A percentile compares a stretch with the other conserved stretches of the same genome.
These are phyloP conservation scores for Pampusana beccarii DNA, from an alignment of 2,113 vertebrate genomes.

Conservation along the genomic window DNA sequence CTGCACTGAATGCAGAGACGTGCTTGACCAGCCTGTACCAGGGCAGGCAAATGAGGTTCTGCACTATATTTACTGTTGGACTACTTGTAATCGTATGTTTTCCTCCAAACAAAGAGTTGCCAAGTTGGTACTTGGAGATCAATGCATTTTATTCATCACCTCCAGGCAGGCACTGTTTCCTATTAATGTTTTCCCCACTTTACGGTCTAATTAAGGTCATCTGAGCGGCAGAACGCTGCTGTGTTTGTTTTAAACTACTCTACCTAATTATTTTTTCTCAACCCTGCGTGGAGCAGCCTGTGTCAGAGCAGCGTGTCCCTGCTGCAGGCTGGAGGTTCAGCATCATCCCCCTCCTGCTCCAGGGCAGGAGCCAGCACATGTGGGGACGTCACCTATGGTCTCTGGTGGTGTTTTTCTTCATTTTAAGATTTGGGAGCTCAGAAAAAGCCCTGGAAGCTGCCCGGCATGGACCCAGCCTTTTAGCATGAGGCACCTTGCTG, in stretches of 20 bases:
- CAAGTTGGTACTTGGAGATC: slow-evolving; percentile 21
- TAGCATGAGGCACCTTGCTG: not conserved
- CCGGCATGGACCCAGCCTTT: fast-evolving
- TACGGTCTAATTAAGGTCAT: slow-evolving; percentile 61
- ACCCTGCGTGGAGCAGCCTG: not conserved
- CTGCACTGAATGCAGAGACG: not conserved
- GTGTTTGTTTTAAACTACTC: slow-evolving; percentile 12
- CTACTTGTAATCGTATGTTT: not conserved
- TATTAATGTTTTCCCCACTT: slow-evolving; percentile 41
- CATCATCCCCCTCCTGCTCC: not conserved
- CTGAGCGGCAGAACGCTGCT: not conserved
- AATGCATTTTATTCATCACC: slow-evolving; percentile 48
- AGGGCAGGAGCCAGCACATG: not conserved
- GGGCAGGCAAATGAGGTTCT: not conserved
- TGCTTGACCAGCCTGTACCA: not conserved
- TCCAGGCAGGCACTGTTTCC: slow-evolving; percentile 10
- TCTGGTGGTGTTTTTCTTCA: not conserved
- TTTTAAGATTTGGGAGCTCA: not conserved
- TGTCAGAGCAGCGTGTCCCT: not conserved
- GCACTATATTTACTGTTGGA: not conserved
- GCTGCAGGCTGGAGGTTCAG: not conserved
- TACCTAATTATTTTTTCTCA: not conserved
- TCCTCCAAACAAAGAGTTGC: not conserved
- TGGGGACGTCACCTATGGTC: not conserved
- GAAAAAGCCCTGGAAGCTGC: not conserved